A percentile compares a stretch with the other conserved stretches of the same genome.
Evolutionary conservation across 2,888 invertebrate genomes (phyloP).

Genomic region (Ceramica pisi): DNA sequence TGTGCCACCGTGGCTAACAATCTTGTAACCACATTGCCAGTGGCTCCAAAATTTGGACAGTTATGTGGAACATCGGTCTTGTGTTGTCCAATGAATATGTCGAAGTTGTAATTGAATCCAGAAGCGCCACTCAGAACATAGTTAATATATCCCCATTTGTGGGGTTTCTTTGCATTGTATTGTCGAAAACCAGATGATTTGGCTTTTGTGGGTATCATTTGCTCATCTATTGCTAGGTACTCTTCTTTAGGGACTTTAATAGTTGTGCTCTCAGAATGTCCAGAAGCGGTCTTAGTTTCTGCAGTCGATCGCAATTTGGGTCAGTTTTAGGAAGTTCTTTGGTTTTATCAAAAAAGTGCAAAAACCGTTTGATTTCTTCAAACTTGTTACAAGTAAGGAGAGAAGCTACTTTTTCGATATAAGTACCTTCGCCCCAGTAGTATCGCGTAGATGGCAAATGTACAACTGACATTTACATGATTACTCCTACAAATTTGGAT

Average conservation of each 20-base stretch:
- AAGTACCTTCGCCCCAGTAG: constrained; percentile 59
- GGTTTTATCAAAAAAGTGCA: constrained; percentile 53
- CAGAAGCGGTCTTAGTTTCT: constrained; percentile 43
- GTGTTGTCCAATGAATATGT: constrained; percentile 17
- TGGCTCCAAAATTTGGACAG: background rate
- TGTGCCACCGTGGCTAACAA: background rate
- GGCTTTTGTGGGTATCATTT: constrained; percentile 32
- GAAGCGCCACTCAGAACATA: constrained; percentile 3
- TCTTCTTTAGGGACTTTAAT: constrained; percentile 50
- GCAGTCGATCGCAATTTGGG: constrained; percentile 46
- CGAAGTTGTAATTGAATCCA: constrained; percentile 20
- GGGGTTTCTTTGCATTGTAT: constrained; percentile 13
- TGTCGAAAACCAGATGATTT: constrained; percentile 12
- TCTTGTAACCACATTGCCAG: background rate
- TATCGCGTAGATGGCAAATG: constrained; percentile 59
- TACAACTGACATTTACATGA: constrained; percentile 62
- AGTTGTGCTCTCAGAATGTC: constrained; percentile 36
- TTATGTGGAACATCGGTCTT: background rate
- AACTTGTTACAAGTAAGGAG: constrained; percentile 56
- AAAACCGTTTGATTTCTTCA: too few species aligned
- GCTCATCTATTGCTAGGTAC: constrained; percentile 22
- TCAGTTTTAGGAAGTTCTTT: constrained; percentile 38
- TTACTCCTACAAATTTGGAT: constrained; percentile 54
- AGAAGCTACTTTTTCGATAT: constrained; percentile 52
- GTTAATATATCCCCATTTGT: constrained; percentile 28